Evolutionary conservation across 1,140 invertebrate species (phyloP).

Genomic region (Drosophila subobscura): DNA sequence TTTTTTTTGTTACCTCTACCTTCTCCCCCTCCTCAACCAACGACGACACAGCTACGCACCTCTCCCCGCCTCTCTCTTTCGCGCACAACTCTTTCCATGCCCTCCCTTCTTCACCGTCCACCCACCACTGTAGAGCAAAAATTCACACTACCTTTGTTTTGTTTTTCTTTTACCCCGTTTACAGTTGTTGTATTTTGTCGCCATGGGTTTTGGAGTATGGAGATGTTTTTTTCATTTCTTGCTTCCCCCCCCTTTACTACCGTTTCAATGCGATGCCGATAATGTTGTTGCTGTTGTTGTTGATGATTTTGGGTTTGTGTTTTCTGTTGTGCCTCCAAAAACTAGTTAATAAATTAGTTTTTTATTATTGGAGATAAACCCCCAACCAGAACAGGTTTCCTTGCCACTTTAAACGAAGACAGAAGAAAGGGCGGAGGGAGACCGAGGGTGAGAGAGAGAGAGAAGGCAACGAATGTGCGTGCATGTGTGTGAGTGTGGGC

Average conservation of each 20-base stretch:
- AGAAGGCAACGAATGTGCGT: too few species aligned
- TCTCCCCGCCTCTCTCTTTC: too few species aligned
- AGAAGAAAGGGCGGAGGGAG: constrained; percentile 14
- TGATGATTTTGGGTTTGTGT: constrained; percentile 5
- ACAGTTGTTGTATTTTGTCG: constrained; percentile 28
- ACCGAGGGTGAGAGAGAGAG: constrained; percentile 11
- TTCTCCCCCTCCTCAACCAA: too few species aligned
- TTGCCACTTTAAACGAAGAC: constrained; percentile 29
- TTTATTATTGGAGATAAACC: constrained; percentile 67
- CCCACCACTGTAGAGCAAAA: too few species aligned
- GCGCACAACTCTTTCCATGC: too few species aligned
- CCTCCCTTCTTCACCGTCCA: too few species aligned
- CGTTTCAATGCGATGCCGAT: neutral
- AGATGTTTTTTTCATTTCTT: constrained; percentile 8
- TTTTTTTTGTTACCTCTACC: constrained; percentile 3
- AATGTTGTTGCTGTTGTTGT: constrained; percentile 10
- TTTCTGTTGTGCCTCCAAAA: constrained; percentile 68
- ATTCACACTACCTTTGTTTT: constrained; percentile 6
- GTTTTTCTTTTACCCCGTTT: neutral
- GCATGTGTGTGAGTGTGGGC: too few species aligned
- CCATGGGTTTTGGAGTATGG: constrained; percentile 39
- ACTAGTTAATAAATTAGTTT: constrained; percentile 80
- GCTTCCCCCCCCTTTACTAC: constrained; percentile 1
- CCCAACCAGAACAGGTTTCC: constrained; percentile 57
- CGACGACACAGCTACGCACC: too few species aligned